These are phyloP conservation scores for Halocaridina rubra DNA, from an alignment of 2,888 invertebrate genomes.

Conservation along the genomic window DNA sequence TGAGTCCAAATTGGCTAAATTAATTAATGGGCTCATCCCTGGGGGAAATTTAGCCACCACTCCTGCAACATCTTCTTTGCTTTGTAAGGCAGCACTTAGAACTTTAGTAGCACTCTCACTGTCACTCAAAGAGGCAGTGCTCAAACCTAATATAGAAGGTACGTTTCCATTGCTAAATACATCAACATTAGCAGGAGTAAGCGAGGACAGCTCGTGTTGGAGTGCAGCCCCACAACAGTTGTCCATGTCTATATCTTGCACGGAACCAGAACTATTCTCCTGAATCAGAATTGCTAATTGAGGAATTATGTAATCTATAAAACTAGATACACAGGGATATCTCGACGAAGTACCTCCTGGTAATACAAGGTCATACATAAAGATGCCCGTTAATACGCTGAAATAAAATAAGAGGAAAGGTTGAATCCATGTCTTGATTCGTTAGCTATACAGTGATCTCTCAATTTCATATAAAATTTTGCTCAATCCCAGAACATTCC, in stretches of 20 bases:
- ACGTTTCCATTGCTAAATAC: conserved; percentile 19
- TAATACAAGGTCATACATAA: conserved; percentile 43
- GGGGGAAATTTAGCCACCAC: background rate
- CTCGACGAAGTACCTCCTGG: conserved; percentile 28
- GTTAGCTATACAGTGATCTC: too few relatives aligned
- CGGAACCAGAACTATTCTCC: background rate
- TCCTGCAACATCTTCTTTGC: background rate
- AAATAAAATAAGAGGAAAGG: background rate
- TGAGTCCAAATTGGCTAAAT: conserved; percentile 16
- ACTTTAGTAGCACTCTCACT: conserved; percentile 12
- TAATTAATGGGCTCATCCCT: conserved; percentile 16
- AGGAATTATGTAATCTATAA: conserved; percentile 48
- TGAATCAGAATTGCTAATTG: conserved; percentile 40
- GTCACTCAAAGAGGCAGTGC: conserved; percentile 3
- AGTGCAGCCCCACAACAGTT: background rate
- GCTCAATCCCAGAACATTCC: too few relatives aligned
- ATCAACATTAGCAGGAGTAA: background rate
- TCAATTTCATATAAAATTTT: too few relatives aligned
- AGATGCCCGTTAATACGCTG: conserved; percentile 52
- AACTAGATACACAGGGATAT: conserved; percentile 30
- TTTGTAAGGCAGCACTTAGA: background rate
- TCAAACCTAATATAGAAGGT: conserved; percentile 18
- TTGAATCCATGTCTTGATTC: too few relatives aligned
- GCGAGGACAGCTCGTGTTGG: conserved; percentile 3
- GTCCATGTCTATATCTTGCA: conserved; percentile 21